phyloP scores from a whole-genome alignment of 2,888 invertebrate genomes.

The Sarcophaga variegata region DNA sequence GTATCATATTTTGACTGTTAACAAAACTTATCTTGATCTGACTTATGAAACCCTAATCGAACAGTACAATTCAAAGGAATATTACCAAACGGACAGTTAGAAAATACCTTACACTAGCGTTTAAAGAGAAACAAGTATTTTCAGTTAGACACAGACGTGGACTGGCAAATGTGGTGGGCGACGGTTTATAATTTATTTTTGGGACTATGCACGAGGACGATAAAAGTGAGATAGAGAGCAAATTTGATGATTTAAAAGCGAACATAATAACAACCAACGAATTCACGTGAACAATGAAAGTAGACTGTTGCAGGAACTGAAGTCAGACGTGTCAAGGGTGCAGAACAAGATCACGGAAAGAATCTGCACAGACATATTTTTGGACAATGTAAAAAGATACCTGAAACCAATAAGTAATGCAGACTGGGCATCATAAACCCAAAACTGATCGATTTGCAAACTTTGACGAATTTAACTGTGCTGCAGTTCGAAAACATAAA shows the following conservation, averaged over 20 bases:
- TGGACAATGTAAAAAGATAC: constrained; percentile 28
- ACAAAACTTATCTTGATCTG: constrained; percentile 3
- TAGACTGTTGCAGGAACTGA: constrained; percentile 11
- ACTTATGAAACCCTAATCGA: background rate
- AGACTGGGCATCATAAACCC: background rate
- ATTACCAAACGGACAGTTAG: background rate
- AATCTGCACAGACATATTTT: constrained; percentile 12
- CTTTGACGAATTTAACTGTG: background rate
- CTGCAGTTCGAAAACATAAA: background rate
- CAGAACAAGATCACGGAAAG: constrained; percentile 3
- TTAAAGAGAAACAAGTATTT: background rate
- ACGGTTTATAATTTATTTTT: too few relatives aligned
- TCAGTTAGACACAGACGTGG: constrained; percentile 5
- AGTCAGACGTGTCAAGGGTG: background rate
- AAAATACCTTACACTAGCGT: background rate
- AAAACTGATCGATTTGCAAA: background rate
- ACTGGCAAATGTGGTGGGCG: background rate
- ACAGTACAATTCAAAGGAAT: background rate
- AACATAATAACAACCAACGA: background rate
- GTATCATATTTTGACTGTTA: background rate
- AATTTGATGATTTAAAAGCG: background rate
- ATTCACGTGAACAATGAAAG: constrained; percentile 22
- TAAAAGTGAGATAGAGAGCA: background rate
- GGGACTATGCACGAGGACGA: background rate
- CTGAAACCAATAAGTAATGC: constrained; percentile 6